phyloP scores from a whole-genome alignment of 2,797 vertebrate genomes.

The Dendrocincla tyrannina region DNA sequence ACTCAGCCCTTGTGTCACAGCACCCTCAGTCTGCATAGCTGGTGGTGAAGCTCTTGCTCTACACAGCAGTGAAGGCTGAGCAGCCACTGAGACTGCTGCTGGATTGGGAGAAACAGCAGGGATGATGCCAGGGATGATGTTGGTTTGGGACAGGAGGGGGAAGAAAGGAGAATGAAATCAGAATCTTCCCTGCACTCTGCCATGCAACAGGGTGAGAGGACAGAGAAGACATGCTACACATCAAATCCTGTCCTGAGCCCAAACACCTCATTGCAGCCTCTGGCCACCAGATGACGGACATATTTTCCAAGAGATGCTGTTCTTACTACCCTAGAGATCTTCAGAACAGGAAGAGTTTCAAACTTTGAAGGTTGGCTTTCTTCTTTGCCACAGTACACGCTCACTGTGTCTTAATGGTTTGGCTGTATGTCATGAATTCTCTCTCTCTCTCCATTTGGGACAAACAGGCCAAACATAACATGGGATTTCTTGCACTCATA shows the following conservation, averaged over 20 bases:
- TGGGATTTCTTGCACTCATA: background rate
- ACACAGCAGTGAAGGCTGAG: background rate
- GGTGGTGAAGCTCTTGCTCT: background rate
- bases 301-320: background rate
- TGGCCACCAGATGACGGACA: background rate
- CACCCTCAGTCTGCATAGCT: background rate
- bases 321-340: background rate
- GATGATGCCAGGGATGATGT: fast-evolving
- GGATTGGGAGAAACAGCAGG: background rate
- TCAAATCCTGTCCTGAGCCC: background rate
- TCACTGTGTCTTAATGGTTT: background rate
- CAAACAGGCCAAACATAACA: background rate
- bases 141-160: background rate
- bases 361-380: background rate
- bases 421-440: background rate
- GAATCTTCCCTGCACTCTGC: background rate
- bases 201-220: background rate
- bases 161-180: background rate
- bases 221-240: background rate
- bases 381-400: background rate
- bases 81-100: background rate
- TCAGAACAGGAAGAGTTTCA: background rate
- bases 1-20: fast-evolving
- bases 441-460: background rate
- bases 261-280: background rate